Conservation (phyloP, 53 echinoderm and acorn worm species). For the Hippasteria phrygiana region DNA sequence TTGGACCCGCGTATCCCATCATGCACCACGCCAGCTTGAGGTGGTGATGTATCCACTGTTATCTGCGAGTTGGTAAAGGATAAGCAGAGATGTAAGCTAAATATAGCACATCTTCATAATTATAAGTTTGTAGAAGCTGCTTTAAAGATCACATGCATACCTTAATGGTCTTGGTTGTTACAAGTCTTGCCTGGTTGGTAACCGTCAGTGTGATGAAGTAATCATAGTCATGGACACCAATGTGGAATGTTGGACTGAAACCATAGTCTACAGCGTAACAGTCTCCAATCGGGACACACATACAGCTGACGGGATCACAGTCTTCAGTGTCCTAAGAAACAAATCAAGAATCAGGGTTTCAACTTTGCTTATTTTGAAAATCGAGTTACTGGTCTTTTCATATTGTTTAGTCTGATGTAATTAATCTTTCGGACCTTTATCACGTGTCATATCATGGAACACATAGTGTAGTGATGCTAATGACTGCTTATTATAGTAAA, state of each 20-base stretch:
- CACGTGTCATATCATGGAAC: too few relatives aligned
- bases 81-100: too few relatives aligned
- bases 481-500: too few relatives aligned
- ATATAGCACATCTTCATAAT: too few relatives aligned
- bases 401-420: too few relatives aligned
- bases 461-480: too few relatives aligned
- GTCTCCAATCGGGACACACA: slow-evolving; percentile 47
- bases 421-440: too few relatives aligned
- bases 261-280: slow-evolving; percentile 49
- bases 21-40: slow-evolving; percentile 57
- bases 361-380: too few relatives aligned
- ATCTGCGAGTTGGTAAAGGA: slow-evolving; percentile 28
- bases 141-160: too few relatives aligned
- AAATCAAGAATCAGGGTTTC: too few relatives aligned
- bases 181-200: slow-evolving; percentile 55
- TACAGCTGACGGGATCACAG: slow-evolving; percentile 25
- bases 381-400: too few relatives aligned
- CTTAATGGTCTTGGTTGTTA: slow-evolving; percentile 41
- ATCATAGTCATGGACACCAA: slow-evolving; percentile 59
- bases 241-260: slow-evolving; percentile 31
- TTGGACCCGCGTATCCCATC: slow-evolving; percentile 47
- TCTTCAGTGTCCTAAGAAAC: not conserved
- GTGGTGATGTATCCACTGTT: slow-evolving; percentile 55
- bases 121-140: too few relatives aligned
- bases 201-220: slow-evolving; percentile 66